Percentiles rank a stretch among this genome's conserved stretches.
Conservation (phyloP, 2,113 vertebrate species). For the Aegithalos caudatus region DNA sequence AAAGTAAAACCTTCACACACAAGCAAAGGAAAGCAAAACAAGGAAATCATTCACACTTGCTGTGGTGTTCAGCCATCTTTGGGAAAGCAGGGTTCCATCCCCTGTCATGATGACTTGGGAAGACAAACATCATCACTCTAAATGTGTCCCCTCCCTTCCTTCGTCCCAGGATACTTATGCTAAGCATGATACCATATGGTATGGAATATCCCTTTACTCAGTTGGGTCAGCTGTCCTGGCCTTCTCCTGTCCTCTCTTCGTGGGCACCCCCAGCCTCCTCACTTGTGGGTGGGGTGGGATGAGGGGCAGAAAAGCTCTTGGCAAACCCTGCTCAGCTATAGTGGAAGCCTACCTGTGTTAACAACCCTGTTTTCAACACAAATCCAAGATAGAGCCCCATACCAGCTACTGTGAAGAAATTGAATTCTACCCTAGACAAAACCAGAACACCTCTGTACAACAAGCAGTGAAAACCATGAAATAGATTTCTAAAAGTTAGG, state of each 20-base stretch:
- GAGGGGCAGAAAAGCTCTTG: background rate
- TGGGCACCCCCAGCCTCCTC: rapidly evolving
- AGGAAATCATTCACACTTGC: background rate
- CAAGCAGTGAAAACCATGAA: background rate
- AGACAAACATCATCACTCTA: background rate
- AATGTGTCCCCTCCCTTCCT: background rate
- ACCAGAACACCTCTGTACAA: background rate
- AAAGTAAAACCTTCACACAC: background rate
- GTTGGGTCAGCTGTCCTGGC: background rate
- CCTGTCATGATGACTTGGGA: background rate
- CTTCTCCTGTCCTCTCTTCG: rapidly evolving
- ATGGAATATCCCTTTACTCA: no score
- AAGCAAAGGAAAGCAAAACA: background rate
- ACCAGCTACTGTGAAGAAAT: background rate
- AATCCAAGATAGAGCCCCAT: background rate
- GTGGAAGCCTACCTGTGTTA: background rate
- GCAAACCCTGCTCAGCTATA: background rate
- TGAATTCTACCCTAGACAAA: background rate
- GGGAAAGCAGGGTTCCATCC: background rate
- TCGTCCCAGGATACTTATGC: no score
- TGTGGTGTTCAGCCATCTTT: background rate
- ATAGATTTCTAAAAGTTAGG: background rate
- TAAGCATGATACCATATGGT: no score
- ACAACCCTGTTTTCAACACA: background rate
- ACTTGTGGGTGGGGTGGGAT: rapidly evolving